Evolutionary conservation across 2,888 invertebrate species (phyloP).

Genomic region (Leptinotarsa haldemani): DNA sequence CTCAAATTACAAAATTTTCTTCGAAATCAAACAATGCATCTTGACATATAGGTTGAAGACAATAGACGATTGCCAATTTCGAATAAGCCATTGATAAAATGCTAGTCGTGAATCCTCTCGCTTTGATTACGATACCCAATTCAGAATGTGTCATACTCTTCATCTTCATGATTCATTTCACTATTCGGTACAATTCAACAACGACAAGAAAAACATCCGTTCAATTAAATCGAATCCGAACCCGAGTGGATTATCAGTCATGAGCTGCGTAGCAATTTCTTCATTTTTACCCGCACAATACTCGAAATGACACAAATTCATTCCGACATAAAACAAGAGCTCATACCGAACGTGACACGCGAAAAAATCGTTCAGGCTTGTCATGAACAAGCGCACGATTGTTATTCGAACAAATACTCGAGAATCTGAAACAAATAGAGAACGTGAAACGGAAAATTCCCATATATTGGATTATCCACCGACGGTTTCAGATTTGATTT

Average conservation of each 20-base stretch:
- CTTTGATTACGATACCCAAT: no score
- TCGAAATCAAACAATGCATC: no score
- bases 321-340: constrained; percentile 33
- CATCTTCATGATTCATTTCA: no score
- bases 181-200: neutral
- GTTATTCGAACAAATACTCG: constrained; percentile 55
- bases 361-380: constrained; percentile 57
- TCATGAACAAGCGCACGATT: constrained; percentile 59
- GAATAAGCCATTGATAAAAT: no score
- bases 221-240: constrained; percentile 4
- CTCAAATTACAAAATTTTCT: no score
- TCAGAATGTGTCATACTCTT: no score
- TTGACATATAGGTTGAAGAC: no score
- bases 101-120: no score
- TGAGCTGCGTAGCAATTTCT: constrained; percentile 10
- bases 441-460: constrained; percentile 53
- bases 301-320: constrained; percentile 28
- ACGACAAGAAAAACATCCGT: neutral
- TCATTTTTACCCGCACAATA: constrained; percentile 18
- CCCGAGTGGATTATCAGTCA: constrained; percentile 9
- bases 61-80: no score
- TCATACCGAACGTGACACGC: constrained; percentile 50
- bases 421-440: constrained; percentile 45
- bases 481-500: constrained; percentile 44
- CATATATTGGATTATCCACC: constrained; percentile 59